A percentile compares a stretch with the other conserved stretches of the same genome.
Conservation (phyloP, 1,140 invertebrate species). For the Drosophila auraria region DNA sequence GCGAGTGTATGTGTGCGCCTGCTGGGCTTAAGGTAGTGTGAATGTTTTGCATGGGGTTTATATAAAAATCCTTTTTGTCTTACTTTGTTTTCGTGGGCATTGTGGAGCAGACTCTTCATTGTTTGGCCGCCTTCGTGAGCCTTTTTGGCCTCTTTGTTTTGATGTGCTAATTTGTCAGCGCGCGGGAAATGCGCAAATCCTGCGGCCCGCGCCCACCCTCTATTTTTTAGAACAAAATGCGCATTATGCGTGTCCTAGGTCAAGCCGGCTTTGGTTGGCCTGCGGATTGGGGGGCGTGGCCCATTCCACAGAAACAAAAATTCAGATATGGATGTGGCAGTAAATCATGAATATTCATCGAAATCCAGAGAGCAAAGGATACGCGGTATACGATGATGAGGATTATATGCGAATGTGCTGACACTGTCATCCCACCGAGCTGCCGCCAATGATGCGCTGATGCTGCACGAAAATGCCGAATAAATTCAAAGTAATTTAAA, state of each 20-base stretch:
- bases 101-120: conserved; percentile 54
- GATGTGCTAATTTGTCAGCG: conserved; percentile 73
- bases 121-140: conserved; percentile 37
- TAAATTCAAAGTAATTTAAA: conserved; percentile 51
- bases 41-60: conserved; percentile 44
- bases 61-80: conserved; percentile 71
- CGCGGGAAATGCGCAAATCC: conserved; percentile 59
- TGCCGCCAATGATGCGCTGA: conserved; percentile 33
- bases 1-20: conserved; percentile 9
- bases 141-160: conserved; percentile 71
- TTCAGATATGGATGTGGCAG: conserved; percentile 20
- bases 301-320: not conserved
- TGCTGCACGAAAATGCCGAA: conserved; percentile 33
- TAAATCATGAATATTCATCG: conserved; percentile 36
- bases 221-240: conserved; percentile 48
- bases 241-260: conserved; percentile 79
- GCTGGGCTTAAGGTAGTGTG: conserved; percentile 24
- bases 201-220: not conserved
- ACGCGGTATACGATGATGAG: conserved; percentile 8
- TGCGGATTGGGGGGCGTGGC: conserved; percentile 18
- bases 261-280: conserved; percentile 53
- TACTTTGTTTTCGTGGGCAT: conserved; percentile 54
- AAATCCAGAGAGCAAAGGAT: conserved; percentile 11
- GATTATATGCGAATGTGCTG: conserved; percentile 41
- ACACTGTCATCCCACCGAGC: conserved; percentile 21